These are phyloP conservation scores for Cetoscarus ocellatus DNA, from an alignment of 2,797 vertebrate species.

Conservation along the genomic window DNA sequence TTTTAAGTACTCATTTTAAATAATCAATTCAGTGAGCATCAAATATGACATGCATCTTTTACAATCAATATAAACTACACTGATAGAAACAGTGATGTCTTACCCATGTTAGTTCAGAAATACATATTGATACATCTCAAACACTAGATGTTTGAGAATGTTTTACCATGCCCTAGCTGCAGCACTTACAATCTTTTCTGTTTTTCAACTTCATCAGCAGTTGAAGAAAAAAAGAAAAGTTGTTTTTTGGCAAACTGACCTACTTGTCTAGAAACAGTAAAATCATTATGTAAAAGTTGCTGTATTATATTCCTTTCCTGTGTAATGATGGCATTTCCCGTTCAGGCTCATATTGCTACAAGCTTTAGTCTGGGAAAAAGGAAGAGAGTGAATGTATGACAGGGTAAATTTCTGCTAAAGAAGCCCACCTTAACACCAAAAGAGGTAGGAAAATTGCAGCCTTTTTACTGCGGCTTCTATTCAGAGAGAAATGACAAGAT, in stretches of 20 bases:
- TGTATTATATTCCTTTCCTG: conserved; percentile 36
- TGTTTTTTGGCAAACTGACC: conserved; percentile 9
- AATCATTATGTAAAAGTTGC: conserved; percentile 33
- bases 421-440: conserved; percentile 65
- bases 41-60: no score
- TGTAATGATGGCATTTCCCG: conserved; percentile 49
- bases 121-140: no score
- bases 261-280: conserved; percentile 40
- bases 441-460: conserved; percentile 1
- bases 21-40: no score
- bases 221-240: conserved; percentile 2
- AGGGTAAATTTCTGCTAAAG: conserved; percentile 66
- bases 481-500: conserved; percentile 79
- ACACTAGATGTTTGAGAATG: no score
- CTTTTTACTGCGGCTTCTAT: conserved; percentile 70
- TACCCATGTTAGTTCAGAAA: no score
- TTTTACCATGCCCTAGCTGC: conserved; percentile 22
- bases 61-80: no score
- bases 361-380: conserved; percentile 27
- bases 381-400: conserved; percentile 34
- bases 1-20: no score
- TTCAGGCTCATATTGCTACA: conserved; percentile 44
- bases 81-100: no score
- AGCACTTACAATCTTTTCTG: conserved; percentile 24
- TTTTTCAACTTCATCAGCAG: conserved; percentile 35